Evolutionary conservation across 2,113 vertebrate species (phyloP), one percentile per base, ranked within the genome.

Genomic region (Zapus hudsonius): DNA sequence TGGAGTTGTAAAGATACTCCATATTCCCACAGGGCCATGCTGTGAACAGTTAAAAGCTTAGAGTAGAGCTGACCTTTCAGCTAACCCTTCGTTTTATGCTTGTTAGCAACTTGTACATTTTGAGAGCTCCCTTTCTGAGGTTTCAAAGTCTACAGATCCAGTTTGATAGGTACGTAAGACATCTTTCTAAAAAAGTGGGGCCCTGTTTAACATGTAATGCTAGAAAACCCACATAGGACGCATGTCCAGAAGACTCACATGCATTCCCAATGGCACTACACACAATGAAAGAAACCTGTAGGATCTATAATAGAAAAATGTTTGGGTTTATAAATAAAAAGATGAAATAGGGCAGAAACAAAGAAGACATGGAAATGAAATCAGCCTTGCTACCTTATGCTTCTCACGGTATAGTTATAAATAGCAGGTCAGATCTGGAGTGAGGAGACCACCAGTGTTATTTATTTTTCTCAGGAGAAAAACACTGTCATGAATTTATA

Each of bases 51-150:
- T 80, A 76, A 89, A 96, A 86, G 55, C 55, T 86, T 72, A 55
- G 5, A 72, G 59, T 59, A 42, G 72, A 93, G 38, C 6, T 96
- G 92, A 96, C 91, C 88, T 96, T 96, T 94, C 38, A 76, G 67
- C 31, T n/a, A 23, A 93, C 11, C 22, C 55, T 88, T 94, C 74
- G 38, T 82, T 93, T 94, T 90, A 73, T 73, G 22, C 70, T 86
- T 96, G 84, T 94, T 96, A 95, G 86, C 75, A 89, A 92, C 70
- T 74, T 87, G 44, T 76, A 80, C 40, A 4, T 82, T 95, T 89
- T 81, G 47, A 89, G 40, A 85, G 23, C 36, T 67, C 52, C 20
- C 44, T 93, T 87, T 74, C n/a, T 75, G 63, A 82, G 81, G 23
- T 63, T 66, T 80, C 81, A 88, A 78, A 93, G 20, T 36, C 69